phyloP scores from a whole-genome alignment of 2,888 invertebrate species.

The Stenchaetothrips biformis region DNA sequence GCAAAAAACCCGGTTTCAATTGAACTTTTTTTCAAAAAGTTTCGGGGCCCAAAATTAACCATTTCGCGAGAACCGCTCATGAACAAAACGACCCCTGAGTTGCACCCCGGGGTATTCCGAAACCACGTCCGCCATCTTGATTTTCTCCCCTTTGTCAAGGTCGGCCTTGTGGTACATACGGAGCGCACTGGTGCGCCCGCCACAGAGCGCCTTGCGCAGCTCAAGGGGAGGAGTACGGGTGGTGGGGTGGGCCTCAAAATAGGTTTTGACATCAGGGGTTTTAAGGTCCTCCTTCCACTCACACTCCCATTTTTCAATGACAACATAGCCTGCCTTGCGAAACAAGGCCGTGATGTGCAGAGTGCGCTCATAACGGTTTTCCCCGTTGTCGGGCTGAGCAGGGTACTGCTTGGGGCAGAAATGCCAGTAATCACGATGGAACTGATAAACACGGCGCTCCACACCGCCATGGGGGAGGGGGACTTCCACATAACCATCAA shows the following conservation, averaged over 20 bases:
- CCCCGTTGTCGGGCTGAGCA: not conserved
- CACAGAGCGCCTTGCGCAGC: slow-evolving; percentile 39
- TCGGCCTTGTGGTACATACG: not conserved
- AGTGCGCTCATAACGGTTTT: too few species aligned
- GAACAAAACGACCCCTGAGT: too few species aligned
- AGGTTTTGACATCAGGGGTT: slow-evolving; percentile 1
- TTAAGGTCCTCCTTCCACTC: too few species aligned
- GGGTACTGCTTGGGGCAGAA: slow-evolving; percentile 29
- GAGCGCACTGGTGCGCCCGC: slow-evolving; percentile 37
- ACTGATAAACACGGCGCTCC: slow-evolving; percentile 30
- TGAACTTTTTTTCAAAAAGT: too few species aligned
- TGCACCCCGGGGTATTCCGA: not conserved
- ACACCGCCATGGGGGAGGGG: slow-evolving; percentile 14
- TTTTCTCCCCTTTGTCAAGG: not conserved
- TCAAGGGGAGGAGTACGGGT: slow-evolving; percentile 33
- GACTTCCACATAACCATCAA: slow-evolving; percentile 34
- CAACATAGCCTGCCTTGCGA: too few species aligned
- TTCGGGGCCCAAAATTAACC: too few species aligned
- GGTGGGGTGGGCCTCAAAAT: not conserved
- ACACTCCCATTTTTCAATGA: too few species aligned
- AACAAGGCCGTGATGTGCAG: too few species aligned
- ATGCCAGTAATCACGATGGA: slow-evolving; percentile 35
- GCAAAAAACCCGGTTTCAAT: too few species aligned
- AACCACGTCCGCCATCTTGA: slow-evolving; percentile 6
- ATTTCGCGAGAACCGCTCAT: too few species aligned